Evolutionary conservation across 2,797 vertebrate species (phyloP).

Genomic region (Pristis pectinata): DNA sequence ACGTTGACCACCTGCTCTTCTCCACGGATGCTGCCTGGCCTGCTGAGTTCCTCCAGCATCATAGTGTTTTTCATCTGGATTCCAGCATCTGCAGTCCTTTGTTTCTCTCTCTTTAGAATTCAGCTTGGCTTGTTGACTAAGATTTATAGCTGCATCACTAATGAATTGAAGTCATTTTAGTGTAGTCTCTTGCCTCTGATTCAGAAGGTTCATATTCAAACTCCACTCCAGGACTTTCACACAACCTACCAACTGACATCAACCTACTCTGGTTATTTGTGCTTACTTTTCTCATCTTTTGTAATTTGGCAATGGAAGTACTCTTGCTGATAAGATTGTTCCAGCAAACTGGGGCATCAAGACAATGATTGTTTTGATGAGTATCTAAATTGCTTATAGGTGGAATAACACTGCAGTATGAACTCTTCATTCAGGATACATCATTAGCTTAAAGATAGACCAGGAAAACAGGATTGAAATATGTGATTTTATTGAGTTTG

Average conservation of each 20-base stretch:
- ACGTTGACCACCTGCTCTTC: too few species aligned
- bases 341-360: background rate
- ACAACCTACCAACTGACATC: too few species aligned
- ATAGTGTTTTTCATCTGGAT: too few species aligned
- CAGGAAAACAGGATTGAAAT: background rate
- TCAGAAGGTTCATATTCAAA: background rate
- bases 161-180: too few species aligned
- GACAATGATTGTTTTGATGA: background rate
- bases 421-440: background rate
- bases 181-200: background rate
- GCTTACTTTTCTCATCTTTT: background rate
- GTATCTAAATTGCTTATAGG: background rate
- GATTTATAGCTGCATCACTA: too few species aligned
- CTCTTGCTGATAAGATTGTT: background rate
- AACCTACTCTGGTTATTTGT: too few species aligned
- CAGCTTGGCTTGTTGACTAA: background rate
- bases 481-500: slow-evolving; percentile 19
- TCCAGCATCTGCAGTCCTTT: too few species aligned
- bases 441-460: background rate
- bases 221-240: background rate
- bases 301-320: background rate
- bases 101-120: too few species aligned
- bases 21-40: too few species aligned
- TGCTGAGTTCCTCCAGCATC: too few species aligned
- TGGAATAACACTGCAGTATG: background rate